Conservation (phyloP, 2,888 invertebrate species). For the Deladenus siricidicola region DNA sequence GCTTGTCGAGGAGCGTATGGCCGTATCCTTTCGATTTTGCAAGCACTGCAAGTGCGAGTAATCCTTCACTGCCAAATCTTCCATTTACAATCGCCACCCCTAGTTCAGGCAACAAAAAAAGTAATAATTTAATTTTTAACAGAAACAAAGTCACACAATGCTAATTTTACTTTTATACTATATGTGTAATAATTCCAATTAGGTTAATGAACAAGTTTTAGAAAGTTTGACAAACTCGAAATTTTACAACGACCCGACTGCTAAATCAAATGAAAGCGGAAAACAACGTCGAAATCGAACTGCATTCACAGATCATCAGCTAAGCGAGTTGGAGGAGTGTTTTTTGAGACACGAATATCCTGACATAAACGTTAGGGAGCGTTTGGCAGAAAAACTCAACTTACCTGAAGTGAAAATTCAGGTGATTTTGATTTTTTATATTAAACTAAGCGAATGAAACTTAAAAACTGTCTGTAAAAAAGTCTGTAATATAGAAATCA, state of each 20-base stretch:
- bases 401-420: slow-evolving; percentile 29
- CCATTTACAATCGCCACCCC: neutral
- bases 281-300: slow-evolving; percentile 27
- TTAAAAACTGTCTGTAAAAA: too few species aligned
- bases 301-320: slow-evolving; percentile 25
- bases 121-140: neutral
- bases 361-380: slow-evolving; percentile 22
- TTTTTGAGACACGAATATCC: slow-evolving; percentile 25
- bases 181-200: too few species aligned
- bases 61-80: too few species aligned
- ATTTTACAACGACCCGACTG: neutral
- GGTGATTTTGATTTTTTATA: too few species aligned
- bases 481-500: neutral
- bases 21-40: too few species aligned
- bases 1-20: too few species aligned
- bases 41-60: too few species aligned
- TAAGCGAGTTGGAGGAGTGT: slow-evolving; percentile 28
- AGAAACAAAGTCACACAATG: too few species aligned
- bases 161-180: too few species aligned
- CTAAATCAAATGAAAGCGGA: slow-evolving; percentile 5
- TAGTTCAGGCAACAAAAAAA: neutral
- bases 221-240: neutral
- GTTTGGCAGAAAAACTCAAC: slow-evolving; percentile 17
- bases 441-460: too few species aligned
- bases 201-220: too few species aligned